A percentile compares a stretch with the other conserved stretches of the same genome.
phyloP scores from a whole-genome alignment of 2,888 invertebrate species.

The Phalera bucephala region DNA sequence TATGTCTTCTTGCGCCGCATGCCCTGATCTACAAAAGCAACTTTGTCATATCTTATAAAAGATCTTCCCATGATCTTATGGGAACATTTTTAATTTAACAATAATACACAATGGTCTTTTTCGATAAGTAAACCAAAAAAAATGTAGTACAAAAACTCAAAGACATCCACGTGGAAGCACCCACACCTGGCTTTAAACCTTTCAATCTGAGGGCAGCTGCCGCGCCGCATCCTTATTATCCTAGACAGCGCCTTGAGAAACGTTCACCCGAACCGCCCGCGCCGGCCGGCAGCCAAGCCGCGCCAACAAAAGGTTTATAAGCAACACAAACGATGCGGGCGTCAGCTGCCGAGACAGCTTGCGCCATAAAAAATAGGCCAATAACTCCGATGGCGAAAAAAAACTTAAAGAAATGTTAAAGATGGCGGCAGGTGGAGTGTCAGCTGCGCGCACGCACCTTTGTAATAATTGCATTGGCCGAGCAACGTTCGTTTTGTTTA shows the following conservation, averaged over 20 bases:
- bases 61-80: slow-evolving; percentile 12
- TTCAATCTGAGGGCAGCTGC: slow-evolving; percentile 60
- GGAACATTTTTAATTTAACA: slow-evolving; percentile 7
- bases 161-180: slow-evolving; percentile 55
- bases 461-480: slow-evolving; percentile 70
- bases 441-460: slow-evolving; percentile 79
- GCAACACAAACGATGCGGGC: slow-evolving; percentile 42
- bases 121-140: slow-evolving; percentile 28
- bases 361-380: slow-evolving; percentile 82
- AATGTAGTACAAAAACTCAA: slow-evolving; percentile 33
- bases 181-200: slow-evolving; percentile 61
- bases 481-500: slow-evolving; percentile 53
- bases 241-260: slow-evolving; percentile 58
- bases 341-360: slow-evolving; percentile 78
- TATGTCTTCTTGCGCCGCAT: no score
- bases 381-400: slow-evolving; percentile 78
- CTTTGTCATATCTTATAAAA: background rate
- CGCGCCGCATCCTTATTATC: slow-evolving; percentile 55
- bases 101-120: slow-evolving; percentile 19
- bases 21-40: no score
- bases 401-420: slow-evolving; percentile 76
- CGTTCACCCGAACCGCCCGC: slow-evolving; percentile 15
- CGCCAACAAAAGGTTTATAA: slow-evolving; percentile 40
- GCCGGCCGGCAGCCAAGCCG: slow-evolving; percentile 15
- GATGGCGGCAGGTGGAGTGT: slow-evolving; percentile 76